Percentiles rank a stretch among this genome's conserved stretches.
Evolutionary conservation across 2,888 invertebrate genomes (phyloP).

Genomic region (Pyrrhosoma nymphula): DNA sequence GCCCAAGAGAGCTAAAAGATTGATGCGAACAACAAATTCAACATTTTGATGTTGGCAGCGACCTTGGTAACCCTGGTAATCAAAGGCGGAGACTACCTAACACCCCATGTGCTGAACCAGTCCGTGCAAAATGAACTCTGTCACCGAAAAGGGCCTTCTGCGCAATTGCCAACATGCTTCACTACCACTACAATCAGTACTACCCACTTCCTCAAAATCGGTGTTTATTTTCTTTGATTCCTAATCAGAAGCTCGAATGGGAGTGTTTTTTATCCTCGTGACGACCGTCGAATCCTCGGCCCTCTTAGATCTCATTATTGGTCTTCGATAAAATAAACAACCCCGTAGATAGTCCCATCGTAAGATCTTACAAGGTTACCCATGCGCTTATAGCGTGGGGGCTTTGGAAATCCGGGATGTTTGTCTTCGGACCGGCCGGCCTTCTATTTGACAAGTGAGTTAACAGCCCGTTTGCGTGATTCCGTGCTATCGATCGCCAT

Average conservation of each 20-base stretch:
- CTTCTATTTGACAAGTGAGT: slow-evolving; percentile 31
- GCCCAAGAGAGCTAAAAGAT: too few species aligned
- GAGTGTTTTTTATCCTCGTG: not conserved
- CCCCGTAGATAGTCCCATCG: not conserved
- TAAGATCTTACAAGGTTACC: not conserved
- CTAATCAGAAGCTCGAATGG: not conserved
- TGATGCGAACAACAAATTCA: too few species aligned
- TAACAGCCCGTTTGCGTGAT: slow-evolving; percentile 15
- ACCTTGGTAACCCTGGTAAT: too few species aligned
- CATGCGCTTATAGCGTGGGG: not conserved
- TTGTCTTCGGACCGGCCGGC: not conserved
- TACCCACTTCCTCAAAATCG: too few species aligned
- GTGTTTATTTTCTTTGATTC: not conserved
- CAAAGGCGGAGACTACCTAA: too few species aligned
- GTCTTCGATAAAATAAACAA: not conserved
- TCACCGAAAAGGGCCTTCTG: too few species aligned
- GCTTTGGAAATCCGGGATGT: not conserved
- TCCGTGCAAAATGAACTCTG: too few species aligned
- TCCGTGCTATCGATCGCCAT: not conserved
- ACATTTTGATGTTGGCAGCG: too few species aligned
- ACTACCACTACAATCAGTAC: too few species aligned
- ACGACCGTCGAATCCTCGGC: not conserved
- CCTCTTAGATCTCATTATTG: not conserved
- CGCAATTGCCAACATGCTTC: too few species aligned
- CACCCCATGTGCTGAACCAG: too few species aligned